These are phyloP conservation scores for Yponomeuta malinellus DNA, from an alignment of 2,888 invertebrate species.

Conservation along the genomic window DNA sequence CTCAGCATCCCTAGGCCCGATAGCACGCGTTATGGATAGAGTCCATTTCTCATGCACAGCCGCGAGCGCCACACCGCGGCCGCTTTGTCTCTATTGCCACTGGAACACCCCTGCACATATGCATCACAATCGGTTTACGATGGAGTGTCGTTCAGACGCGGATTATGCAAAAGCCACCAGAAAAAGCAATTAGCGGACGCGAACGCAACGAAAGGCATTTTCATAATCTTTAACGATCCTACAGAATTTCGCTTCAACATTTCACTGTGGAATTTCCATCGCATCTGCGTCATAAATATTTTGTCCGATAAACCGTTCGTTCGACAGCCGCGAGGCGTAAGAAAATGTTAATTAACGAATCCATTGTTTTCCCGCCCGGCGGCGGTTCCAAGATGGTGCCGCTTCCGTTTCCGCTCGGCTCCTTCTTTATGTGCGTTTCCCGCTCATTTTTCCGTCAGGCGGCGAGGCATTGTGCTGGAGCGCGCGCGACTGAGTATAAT, in stretches of 20 bases:
- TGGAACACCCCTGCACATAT: conserved; percentile 19
- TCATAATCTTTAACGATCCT: conserved; percentile 41
- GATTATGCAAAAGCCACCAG: conserved; percentile 20
- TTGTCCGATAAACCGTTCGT: conserved; percentile 76
- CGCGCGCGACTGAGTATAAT: conserved; percentile 66
- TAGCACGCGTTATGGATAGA: conserved; percentile 53
- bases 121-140: neutral
- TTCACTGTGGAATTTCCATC: conserved; percentile 64
- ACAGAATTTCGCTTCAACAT: conserved; percentile 51
- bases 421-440: conserved; percentile 73
- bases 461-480: conserved; percentile 61
- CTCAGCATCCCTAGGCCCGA: conserved; percentile 26
- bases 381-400: conserved; percentile 75
- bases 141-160: neutral
- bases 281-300: conserved; percentile 71
- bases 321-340: conserved; percentile 78
- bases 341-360: conserved; percentile 87
- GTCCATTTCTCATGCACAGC: conserved; percentile 46
- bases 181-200: conserved; percentile 25
- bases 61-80: conserved; percentile 28
- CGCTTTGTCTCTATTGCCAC: conserved; percentile 42
- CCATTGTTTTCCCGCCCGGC: conserved; percentile 82
- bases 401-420: conserved; percentile 73
- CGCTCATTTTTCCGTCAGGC: conserved; percentile 68
- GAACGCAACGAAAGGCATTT: conserved; percentile 25